Evolutionary conservation across 1,140 invertebrate genomes (phyloP).

Genomic region (Trinorchestia longiramus): DNA sequence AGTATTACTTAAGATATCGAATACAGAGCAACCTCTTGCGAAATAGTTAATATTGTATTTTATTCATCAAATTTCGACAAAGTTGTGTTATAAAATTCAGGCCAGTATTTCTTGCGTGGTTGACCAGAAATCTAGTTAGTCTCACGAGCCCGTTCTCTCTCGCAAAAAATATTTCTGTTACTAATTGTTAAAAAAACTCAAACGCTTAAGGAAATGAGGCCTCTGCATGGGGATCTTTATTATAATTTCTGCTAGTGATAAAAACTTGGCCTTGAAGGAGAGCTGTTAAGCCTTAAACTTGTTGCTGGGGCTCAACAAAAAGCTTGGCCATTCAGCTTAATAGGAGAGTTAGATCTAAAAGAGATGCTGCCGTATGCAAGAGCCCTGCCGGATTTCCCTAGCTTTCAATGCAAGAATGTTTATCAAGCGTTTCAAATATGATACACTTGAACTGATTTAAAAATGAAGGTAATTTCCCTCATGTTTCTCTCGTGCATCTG

Average conservation of each 20-base stretch:
- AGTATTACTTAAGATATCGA: too few relatives aligned
- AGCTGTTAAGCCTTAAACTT: background rate
- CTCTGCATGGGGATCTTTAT: background rate
- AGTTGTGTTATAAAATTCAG: background rate
- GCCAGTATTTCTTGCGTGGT: background rate
- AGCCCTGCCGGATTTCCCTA: background rate
- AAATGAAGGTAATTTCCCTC: background rate
- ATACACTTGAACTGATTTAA: background rate
- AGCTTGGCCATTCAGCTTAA: background rate
- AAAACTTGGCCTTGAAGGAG: background rate
- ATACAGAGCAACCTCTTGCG: too few relatives aligned
- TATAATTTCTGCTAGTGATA: background rate
- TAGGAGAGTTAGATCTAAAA: background rate
- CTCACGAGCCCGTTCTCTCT: background rate
- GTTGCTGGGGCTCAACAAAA: background rate
- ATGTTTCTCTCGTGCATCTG: background rate
- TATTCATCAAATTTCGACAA: background rate
- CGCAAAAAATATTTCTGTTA: background rate
- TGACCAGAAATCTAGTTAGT: background rate
- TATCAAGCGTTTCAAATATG: background rate
- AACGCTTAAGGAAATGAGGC: background rate
- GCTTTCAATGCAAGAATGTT: background rate
- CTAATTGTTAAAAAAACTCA: background rate
- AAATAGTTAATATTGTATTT: too few relatives aligned
- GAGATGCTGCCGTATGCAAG: background rate